Evolutionary conservation across 2,797 vertebrate genomes (phyloP), one percentile per base, ranked within the genome.

Genomic region (Antennarius maculatus): DNA sequence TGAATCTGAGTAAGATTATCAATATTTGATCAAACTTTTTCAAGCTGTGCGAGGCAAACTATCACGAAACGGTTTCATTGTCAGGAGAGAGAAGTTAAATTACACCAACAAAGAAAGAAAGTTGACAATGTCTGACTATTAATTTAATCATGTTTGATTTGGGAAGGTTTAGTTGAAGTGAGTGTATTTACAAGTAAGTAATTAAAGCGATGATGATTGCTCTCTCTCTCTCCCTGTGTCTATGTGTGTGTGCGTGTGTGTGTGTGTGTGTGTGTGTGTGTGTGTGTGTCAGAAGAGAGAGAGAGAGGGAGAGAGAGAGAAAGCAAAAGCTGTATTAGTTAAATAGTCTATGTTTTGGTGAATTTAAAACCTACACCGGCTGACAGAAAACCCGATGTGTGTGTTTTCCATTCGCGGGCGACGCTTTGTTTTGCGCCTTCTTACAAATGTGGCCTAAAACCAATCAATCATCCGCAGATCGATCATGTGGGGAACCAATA

Each of bases 381-480:
- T 55, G 69, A 62, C 66, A 60, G 55, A 71, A 64, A 63, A 69
- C 56, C 41, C 62, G 61, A 18, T 69, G 27, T 54, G 65, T 48
- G 74, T 57, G 65, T 73, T 80, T 78, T 69, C 49, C 46, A n/a
- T 41, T 45, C 67, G 42, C 47, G 11, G 50, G 61, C 37, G 18
- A 23, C 51, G 71, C 81, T 85, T 80, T 77, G 82, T 77, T 87
- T 87, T 83, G 76, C 69, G 79, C 69, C 81, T 88, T 75, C 82
- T 83, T n/a, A 82, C 86, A 78, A 89, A 91, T 94, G 92, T 91
- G 91, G 90, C 90, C 92, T 91, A 83, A 92, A 89, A 91, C 90
- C 93, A 89, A 95, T 93, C 92, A 94, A 95, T 95, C 92, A 94
- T 88, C 90, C 90, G 79, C 88, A 92, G 92, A 96, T 95, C 94